Percentiles rank a stretch among this genome's conserved stretches.
Evolutionary conservation across 1,140 invertebrate species (phyloP).

Genomic region (Leptopilina boulardi): DNA sequence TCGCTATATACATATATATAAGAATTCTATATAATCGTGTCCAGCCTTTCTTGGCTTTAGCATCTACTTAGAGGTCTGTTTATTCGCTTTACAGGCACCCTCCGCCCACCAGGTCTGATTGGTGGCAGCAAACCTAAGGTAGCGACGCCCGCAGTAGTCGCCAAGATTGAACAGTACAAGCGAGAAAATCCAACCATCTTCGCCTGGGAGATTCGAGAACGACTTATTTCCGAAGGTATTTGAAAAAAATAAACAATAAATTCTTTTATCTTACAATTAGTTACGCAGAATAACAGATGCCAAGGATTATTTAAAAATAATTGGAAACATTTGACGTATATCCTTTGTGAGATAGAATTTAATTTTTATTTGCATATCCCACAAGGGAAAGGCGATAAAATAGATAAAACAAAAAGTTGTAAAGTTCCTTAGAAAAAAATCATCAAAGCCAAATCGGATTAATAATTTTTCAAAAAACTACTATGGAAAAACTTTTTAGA

Average conservation of each 20-base stretch:
- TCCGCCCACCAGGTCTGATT: constrained; percentile 95
- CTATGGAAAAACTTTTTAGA: no score
- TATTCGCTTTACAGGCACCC: constrained; percentile 84
- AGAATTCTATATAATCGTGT: constrained; percentile 29
- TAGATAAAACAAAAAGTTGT: no score
- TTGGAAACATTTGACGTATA: not conserved
- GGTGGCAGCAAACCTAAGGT: constrained; percentile 99
- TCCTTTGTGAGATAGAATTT: not conserved
- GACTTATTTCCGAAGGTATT: constrained; percentile 94
- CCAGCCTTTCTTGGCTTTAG: constrained; percentile 46
- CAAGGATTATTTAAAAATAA: not conserved
- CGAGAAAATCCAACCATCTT: constrained; percentile 98
- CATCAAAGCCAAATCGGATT: no score
- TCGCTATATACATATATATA: no score
- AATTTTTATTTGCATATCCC: no score
- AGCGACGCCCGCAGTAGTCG: constrained; percentile 95
- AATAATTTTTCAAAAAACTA: no score
- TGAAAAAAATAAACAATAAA: not conserved
- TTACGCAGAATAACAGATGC: not conserved
- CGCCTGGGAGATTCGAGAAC: constrained; percentile 96
- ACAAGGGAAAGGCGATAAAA: no score
- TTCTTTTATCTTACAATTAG: not conserved
- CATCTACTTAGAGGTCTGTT: constrained; percentile 56
- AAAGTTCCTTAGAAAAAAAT: no score
- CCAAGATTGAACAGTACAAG: constrained; percentile 97